These are phyloP conservation scores for Anadara kagoshimensis DNA, from an alignment of 1,140 invertebrate genomes.

Conservation along the genomic window DNA sequence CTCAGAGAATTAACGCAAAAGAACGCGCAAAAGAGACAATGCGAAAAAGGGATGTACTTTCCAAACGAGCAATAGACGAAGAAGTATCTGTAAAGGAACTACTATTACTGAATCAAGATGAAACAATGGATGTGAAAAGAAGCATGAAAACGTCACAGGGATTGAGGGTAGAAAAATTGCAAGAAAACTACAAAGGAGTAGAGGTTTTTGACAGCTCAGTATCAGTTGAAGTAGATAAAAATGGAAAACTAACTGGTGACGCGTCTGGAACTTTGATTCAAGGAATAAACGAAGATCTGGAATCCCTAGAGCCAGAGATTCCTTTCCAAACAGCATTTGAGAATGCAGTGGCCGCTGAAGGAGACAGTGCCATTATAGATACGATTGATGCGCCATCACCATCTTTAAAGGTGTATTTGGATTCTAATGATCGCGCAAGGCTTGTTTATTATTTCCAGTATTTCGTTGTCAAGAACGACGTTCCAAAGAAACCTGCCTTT, in stretches of 20 bases:
- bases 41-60: too few species aligned
- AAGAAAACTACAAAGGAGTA: constrained; percentile 42
- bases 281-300: constrained; percentile 23
- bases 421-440: neutral
- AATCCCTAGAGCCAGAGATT: neutral
- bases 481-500: constrained; percentile 11
- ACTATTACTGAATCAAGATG: too few species aligned
- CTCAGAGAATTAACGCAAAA: too few species aligned
- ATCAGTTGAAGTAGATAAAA: constrained; percentile 23
- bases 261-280: constrained; percentile 18
- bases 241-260: constrained; percentile 27
- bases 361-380: neutral
- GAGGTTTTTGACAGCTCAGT: constrained; percentile 25
- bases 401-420: constrained; percentile 3
- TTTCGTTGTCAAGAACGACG: neutral
- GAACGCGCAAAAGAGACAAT: too few species aligned
- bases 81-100: too few species aligned
- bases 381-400: neutral
- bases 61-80: too few species aligned
- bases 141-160: constrained; percentile 24
- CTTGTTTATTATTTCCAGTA: constrained; percentile 35
- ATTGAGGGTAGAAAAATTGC: constrained; percentile 24
- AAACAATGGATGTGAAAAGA: too few species aligned
- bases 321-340: neutral
- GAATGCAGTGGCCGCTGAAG: constrained; percentile 12